These are phyloP conservation scores for Ptiloglossa arizonensis DNA, from an alignment of 1,140 invertebrate species.

Conservation along the genomic window DNA sequence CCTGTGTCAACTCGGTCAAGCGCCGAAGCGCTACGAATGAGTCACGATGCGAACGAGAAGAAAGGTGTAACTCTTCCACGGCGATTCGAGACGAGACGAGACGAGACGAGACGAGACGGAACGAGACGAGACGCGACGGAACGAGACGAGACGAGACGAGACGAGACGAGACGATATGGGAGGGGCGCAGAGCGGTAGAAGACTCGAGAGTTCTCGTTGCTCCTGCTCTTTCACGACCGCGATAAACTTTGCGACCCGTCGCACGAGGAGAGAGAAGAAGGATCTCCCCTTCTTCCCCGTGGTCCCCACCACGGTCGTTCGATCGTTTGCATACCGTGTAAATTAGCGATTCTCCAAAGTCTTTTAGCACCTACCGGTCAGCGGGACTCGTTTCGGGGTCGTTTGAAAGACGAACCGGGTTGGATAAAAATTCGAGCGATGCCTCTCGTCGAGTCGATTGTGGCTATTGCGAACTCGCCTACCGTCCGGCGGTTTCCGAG, in stretches of 20 bases:
- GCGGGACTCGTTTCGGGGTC: background rate
- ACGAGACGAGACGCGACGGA: background rate
- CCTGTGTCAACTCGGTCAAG: slow-evolving; percentile 72
- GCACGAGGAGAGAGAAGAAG: no score
- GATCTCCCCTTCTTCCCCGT: no score
- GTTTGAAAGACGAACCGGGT: background rate
- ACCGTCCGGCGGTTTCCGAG: no score
- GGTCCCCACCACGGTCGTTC: background rate
- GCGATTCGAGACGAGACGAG: background rate
- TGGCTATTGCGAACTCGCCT: no score
- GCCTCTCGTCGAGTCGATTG: no score
- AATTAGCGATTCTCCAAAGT: slow-evolving; percentile 20
- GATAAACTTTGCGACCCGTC: slow-evolving; percentile 3
- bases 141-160: slow-evolving; percentile 27
- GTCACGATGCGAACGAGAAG: slow-evolving; percentile 46
- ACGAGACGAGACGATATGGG: no score
- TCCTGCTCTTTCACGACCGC: slow-evolving; percentile 2
- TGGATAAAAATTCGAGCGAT: no score
- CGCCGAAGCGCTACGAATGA: slow-evolving; percentile 54
- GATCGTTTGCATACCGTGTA: slow-evolving; percentile 9
- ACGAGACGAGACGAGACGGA: background rate
- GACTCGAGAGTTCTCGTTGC: no score
- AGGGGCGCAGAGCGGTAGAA: background rate
- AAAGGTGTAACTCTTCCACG: slow-evolving; percentile 44
- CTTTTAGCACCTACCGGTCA: slow-evolving; percentile 12